phyloP scores from a whole-genome alignment of 2,888 invertebrate species.

The Argyra leucocephala region DNA sequence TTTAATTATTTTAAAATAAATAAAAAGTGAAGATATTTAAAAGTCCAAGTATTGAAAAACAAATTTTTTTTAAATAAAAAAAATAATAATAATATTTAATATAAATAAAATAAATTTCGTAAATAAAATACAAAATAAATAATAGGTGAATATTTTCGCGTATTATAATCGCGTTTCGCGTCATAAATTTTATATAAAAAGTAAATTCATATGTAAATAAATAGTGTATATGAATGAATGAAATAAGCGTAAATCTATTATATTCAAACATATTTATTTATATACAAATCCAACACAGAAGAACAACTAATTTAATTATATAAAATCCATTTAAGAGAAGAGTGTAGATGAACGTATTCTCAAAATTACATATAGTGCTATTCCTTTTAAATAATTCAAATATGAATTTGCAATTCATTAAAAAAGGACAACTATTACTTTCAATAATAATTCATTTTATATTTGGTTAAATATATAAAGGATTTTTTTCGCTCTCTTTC shows the following conservation, averaged over 20 bases:
- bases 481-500: no score
- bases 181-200: not conserved
- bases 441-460: no score
- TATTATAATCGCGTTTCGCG: not conserved
- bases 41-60: not conserved
- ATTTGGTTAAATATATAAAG: no score
- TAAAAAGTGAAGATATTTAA: not conserved
- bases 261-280: not conserved
- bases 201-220: not conserved
- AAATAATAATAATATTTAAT: no score
- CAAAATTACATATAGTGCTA: not conserved
- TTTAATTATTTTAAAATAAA: no score
- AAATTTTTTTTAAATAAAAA: no score
- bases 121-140: not conserved
- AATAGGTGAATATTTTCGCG: constrained; percentile 1
- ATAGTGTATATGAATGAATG: not conserved
- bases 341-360: not conserved
- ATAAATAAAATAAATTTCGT: not conserved
- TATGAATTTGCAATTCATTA: not conserved
- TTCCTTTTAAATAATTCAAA: not conserved
- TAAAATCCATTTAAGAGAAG: not conserved
- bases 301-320: no score
- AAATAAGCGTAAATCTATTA: no score
- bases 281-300: not conserved
- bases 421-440: not conserved